Evolutionary conservation across 1,140 invertebrate genomes (phyloP), one percentile per base, ranked within the genome.

Genomic region (Ceratoteleas bidentatus): DNA sequence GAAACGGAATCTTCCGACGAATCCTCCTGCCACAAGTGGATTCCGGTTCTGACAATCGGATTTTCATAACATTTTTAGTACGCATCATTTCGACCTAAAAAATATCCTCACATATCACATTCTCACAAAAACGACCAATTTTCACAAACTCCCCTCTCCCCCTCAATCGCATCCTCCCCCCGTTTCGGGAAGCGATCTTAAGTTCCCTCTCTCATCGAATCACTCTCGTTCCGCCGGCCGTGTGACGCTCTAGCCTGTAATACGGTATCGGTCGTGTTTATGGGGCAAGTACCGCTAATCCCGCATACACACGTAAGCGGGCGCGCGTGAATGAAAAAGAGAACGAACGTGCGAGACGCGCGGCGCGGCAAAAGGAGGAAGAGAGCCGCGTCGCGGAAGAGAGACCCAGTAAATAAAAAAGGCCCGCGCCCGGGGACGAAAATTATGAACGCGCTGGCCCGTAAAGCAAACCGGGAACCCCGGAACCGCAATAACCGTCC

Each of bases 141-240:
- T n/a, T n/a, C n/a, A n/a, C n/a, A n/a, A n/a, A n/a, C n/a, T n/a
- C n/a, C n/a, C n/a, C n/a, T n/a, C n/a, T n/a, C n/a, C n/a, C n/a
- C n/a, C n/a, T n/a, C n/a, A n/a, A n/a, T n/a, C n/a, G n/a, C n/a
- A n/a, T n/a, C n/a, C n/a, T n/a, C n/a, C n/a, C n/a, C n/a, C n/a
- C n/a, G n/a, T n/a, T n/a, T n/a, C n/a, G n/a, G n/a, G n/a, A 56
- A 85, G 47, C 77, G 53, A 79, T 82, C 77, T 84, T 70, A 58
- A 80, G 66, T 81, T 73, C 60, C 43, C 68, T n/a, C 40, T 33
- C 69, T 73, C 65, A 38, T 54, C 57, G 50, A 81, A 82, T 60
- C 56, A 78, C 83, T 78, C 80, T 85, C 74, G 76, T 76, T 82
- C 72, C 73, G 83, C 85, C 76, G 87, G 69, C 87, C 14, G 72